Base-by-base conservation (phyloP, 2,113 vertebrate species). In the Scolopax mira region DNA sequence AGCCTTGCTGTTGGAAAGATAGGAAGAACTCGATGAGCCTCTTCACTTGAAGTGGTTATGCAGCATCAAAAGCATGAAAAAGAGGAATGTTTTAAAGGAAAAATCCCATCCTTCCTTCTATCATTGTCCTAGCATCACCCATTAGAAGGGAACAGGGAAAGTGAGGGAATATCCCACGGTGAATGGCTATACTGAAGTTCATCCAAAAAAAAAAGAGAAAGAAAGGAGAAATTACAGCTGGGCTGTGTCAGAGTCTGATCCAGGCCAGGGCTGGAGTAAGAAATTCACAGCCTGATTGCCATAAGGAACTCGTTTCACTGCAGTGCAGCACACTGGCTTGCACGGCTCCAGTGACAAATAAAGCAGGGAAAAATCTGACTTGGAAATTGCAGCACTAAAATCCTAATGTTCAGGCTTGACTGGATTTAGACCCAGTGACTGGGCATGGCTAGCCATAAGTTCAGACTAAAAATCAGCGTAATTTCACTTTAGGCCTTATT, bases 1-100 rank as follows among this genome's bases (percentile, higher is more conserved):
- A 85, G 28, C 2, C 48, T 37, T 51, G 19, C 35, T 91, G 73
- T 78, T 0, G 0, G 0, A 75, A 79, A 78, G 13, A 44, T 48
- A 28, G 44, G 48, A 65, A 84, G 73, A 35, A 72, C 58, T 30
- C 52, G 77, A 48, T 49, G 64, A 14, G 30, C 19, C 22, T 70
- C 19, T 48, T 90, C 71, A 55, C 85, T 67, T 14, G 64, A 62
- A 46, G 14, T 18, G 35, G 39, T 52, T 41, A 39, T 23, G 52
- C 31, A 64, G 57, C 89, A 85, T 11, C 55, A 31, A 54, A 7
- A 61, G 27, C 33, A 44, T 5, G 8, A 9, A 37, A 73, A 65
- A 49, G 10, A 17, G 9, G 25, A 52, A 30, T 9, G 12, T 25
- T 79, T 67, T 41, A 79, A 49, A 25, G 19, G 44, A 66, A 84